Conservation (phyloP, 2,797 vertebrate genomes). For the Xyrichtys novacula region DNA sequence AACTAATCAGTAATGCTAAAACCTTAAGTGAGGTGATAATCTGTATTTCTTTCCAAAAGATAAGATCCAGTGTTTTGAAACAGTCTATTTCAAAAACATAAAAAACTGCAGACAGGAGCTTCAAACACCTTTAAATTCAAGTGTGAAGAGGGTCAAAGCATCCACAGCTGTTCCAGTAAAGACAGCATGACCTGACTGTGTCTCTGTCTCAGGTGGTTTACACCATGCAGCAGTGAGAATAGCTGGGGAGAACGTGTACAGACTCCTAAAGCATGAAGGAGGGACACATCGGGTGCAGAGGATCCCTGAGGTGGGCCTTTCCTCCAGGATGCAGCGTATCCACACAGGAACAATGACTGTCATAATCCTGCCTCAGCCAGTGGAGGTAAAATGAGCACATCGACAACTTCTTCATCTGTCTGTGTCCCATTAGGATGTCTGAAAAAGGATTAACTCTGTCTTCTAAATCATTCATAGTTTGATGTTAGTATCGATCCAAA, state of each 20-base stretch:
- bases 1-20: neutral
- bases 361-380: constrained; percentile 91
- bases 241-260: constrained; percentile 88
- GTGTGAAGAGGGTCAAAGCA: neutral
- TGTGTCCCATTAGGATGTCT: neutral
- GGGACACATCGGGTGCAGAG: constrained; percentile 95
- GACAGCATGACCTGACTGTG: neutral
- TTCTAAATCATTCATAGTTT: constrained; percentile 75
- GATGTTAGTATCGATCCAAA: constrained; percentile 89
- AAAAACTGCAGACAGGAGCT: too few species aligned
- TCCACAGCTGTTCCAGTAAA: neutral
- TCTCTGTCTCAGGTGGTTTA: constrained; percentile 87
- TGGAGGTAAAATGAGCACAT: constrained; percentile 81
- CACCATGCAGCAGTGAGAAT: constrained; percentile 93
- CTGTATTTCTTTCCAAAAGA: neutral
- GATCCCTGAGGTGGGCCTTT: constrained; percentile 94
- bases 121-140: too few species aligned
- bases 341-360: constrained; percentile 97
- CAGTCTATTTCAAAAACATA: too few species aligned
- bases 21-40: neutral
- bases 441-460: neutral
- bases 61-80: too few species aligned
- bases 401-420: too few species aligned
- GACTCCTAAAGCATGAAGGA: constrained; percentile 91
- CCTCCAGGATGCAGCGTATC: constrained; percentile 96